Conservation (phyloP, 2,888 invertebrate genomes). For the Torymus texanus region DNA sequence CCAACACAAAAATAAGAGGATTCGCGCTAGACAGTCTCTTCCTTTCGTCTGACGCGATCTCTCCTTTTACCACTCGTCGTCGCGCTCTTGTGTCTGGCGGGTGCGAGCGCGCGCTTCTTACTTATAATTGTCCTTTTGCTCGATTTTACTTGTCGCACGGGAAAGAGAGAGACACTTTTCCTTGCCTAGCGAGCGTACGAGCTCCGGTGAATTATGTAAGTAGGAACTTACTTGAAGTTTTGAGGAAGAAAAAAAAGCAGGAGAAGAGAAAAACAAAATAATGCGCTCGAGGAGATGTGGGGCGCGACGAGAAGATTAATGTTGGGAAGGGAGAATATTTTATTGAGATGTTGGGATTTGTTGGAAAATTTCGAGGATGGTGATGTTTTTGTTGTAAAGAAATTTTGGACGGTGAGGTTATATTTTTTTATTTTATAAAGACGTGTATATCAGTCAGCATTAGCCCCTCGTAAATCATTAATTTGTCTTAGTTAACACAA, state of each 20-base stretch:
- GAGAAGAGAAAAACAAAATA: constrained; percentile 41
- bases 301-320: constrained; percentile 45
- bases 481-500: too few species aligned
- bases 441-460: too few species aligned
- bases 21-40: constrained; percentile 38
- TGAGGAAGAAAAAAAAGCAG: not conserved
- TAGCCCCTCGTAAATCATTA: too few species aligned
- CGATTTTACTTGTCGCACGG: constrained; percentile 47
- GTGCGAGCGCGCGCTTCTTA: constrained; percentile 8
- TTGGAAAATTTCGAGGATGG: too few species aligned
- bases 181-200: constrained; percentile 10
- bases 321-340: constrained; percentile 3
- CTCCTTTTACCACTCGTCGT: constrained; percentile 45
- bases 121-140: constrained; percentile 54
- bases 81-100: not conserved
- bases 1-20: constrained; percentile 36
- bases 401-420: too few species aligned
- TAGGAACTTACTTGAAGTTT: constrained; percentile 51
- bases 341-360: not conserved
- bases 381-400: too few species aligned
- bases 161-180: constrained; percentile 25
- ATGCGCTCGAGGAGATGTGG: constrained; percentile 30
- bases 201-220: constrained; percentile 52
- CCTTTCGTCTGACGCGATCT: constrained; percentile 41
- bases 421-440: too few species aligned